Conservation (phyloP, 2,797 vertebrate species). For the Hemibagrus guttatus region DNA sequence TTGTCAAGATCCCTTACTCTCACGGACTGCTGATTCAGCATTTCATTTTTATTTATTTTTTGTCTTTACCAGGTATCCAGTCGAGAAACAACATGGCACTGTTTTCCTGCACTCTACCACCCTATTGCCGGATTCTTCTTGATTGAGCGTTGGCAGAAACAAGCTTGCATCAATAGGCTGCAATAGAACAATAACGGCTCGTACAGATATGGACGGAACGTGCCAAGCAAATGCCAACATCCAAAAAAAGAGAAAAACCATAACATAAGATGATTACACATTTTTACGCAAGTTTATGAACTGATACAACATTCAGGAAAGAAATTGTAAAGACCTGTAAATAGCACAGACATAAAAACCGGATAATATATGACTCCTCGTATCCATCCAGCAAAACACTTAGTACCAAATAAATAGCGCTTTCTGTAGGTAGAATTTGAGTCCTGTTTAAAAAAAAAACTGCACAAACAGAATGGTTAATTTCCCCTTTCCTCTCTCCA, state of each 20-base stretch:
- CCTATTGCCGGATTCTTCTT: conserved; percentile 90
- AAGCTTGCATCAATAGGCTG: conserved; percentile 87
- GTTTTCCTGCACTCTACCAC: conserved; percentile 98
- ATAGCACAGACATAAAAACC: conserved; percentile 97
- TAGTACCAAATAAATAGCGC: conserved; percentile 93
- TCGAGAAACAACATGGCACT: conserved; percentile 96
- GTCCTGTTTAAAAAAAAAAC: conserved; percentile 74
- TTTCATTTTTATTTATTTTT: too few species aligned
- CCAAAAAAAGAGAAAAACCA: conserved; percentile 67
- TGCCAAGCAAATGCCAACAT: conserved; percentile 96
- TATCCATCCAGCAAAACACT: conserved; percentile 90
- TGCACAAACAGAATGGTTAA: conserved; percentile 72
- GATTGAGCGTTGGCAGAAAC: conserved; percentile 88
- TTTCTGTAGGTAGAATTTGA: conserved; percentile 84
- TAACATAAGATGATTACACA: conserved; percentile 74
- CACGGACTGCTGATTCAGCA: too few species aligned
- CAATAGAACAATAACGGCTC: conserved; percentile 88
- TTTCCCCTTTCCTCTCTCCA: conserved; percentile 61
- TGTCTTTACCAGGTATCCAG: conserved; percentile 85
- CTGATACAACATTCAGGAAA: conserved; percentile 99
- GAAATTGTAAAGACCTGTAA: conserved; percentile 99
- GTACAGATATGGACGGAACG: conserved; percentile 88
- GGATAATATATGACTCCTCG: conserved; percentile 98
- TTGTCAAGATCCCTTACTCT: neutral
- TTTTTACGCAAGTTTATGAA: conserved; percentile 96